phyloP scores from a whole-genome alignment of 1,140 invertebrate species.

The Probaryconus sp. region DNA sequence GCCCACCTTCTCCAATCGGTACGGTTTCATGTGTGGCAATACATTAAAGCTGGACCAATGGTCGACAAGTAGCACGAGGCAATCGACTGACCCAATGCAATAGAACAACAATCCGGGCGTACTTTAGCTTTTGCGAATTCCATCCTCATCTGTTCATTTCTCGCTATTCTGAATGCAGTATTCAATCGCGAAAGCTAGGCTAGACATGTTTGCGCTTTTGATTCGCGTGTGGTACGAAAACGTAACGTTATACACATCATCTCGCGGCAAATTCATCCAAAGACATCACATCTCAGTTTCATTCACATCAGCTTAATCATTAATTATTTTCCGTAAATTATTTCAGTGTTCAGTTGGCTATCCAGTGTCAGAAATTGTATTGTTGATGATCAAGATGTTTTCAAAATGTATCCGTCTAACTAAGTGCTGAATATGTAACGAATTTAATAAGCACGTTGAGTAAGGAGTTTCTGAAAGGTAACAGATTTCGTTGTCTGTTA shows the following conservation, averaged over 20 bases:
- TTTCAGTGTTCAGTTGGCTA: too few relatives aligned
- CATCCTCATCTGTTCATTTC: conserved; percentile 64
- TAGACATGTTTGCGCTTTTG: conserved; percentile 70
- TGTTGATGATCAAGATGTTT: too few relatives aligned
- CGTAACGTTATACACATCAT: conserved; percentile 21
- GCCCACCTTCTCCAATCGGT: conserved; percentile 56
- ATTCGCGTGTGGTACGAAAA: conserved; percentile 67
- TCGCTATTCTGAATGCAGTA: conserved; percentile 65
- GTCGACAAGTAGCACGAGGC: conserved; percentile 76
- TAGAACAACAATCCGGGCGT: conserved; percentile 66
- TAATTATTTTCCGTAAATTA: neutral
- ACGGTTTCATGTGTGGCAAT: conserved; percentile 49
- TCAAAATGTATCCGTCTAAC: too few relatives aligned
- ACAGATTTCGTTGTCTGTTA: too few relatives aligned
- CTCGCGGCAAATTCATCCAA: neutral
- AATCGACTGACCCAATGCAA: conserved; percentile 74
- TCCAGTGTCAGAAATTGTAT: too few relatives aligned
- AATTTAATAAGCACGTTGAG: too few relatives aligned
- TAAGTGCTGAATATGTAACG: too few relatives aligned
- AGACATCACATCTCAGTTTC: neutral
- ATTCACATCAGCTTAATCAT: neutral
- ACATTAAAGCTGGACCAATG: conserved; percentile 70
- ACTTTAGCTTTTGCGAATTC: conserved; percentile 66
- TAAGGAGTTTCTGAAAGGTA: too few relatives aligned
- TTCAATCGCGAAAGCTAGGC: conserved; percentile 68